These are phyloP conservation scores for Ia io DNA, from an alignment of 2,113 vertebrate species.

Conservation along the genomic window DNA sequence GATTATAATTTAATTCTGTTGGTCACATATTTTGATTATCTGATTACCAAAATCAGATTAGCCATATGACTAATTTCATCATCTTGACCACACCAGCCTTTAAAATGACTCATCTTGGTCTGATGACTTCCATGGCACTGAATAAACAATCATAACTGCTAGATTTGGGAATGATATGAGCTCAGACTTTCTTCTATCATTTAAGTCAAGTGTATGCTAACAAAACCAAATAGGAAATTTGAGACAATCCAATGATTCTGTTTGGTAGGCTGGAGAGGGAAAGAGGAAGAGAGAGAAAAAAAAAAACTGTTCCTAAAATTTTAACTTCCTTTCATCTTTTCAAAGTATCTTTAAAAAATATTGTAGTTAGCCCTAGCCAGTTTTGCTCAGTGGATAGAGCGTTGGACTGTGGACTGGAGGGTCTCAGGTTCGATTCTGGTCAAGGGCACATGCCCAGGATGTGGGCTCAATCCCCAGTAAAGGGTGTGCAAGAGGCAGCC, in stretches of 20 bases:
- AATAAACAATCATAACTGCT: background rate
- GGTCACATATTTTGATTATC: slow-evolving; percentile 14
- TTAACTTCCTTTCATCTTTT: background rate
- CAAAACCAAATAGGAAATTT: background rate
- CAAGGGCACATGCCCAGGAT: too few relatives aligned
- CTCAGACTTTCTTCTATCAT: background rate
- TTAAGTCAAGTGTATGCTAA: background rate
- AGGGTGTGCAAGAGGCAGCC: too few relatives aligned
- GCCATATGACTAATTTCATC: slow-evolving; percentile 2
- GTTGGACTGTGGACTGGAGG: too few relatives aligned
- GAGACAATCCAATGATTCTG: background rate
- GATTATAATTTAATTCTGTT: slow-evolving; percentile 23
- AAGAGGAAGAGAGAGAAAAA: background rate
- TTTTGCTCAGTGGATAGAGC: too few relatives aligned
- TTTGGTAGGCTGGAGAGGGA: background rate
- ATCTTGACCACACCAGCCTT: background rate
- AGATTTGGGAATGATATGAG: background rate
- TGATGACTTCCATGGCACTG: background rate
- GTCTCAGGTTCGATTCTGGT: too few relatives aligned
- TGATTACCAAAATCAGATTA: slow-evolving; percentile 29
- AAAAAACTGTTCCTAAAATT: background rate
- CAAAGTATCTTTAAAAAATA: background rate
- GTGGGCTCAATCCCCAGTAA: too few relatives aligned
- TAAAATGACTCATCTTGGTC: slow-evolving; percentile 10
- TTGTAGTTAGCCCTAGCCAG: background rate